Base-by-base conservation (phyloP, 2,113 vertebrate genomes). In the Uropsilus gracilis region DNA sequence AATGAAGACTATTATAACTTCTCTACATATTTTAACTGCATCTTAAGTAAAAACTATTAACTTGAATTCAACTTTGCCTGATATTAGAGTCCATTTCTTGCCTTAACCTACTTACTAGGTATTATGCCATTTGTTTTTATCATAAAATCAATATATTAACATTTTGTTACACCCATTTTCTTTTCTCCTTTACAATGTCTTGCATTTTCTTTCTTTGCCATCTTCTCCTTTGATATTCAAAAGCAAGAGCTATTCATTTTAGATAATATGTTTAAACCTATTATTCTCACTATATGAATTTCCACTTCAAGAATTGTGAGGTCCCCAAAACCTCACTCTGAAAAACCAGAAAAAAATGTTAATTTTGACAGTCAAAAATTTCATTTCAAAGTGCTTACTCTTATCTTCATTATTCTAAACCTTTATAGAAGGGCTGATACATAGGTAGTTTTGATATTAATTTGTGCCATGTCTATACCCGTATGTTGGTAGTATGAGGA, bases 331-430 rank as follows among this genome's bases (percentile, higher is more conserved):
- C 24, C 12, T 72, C 24, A 64, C 24, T 80, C 77, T 69, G 39
- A 94, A 69, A 91, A 86, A 59, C 14, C 53, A 57, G 44, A 63
- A 86, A 44, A 44, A 66, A 93, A 57, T 77, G 4, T 48, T 94
- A 82, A 83, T 77, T 61, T 92, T 63, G 17, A 8, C 14, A 86
- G 55, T 64, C 20, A 48, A 57, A 63, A 48, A 84, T 87, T 90
- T 93, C 32, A 20, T 46, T 75, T 73, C 46, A 87, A 80, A 39
- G 28, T 30, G 22, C 48, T 83, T 85, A 28, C 16, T 81, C 50
- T 85, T 17, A 39, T 66, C 8, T 80, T 28, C 7, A 7, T 66
- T 61, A 6, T 53, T 95, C 72, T 69, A 94, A 82, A 69, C 37
- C 14, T 48, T n/a, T n/a, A n/a, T n/a, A 34, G 20, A 84, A 83